Evolutionary conservation across 2,888 invertebrate species (phyloP).

Genomic region (Phoenoteleia sp.): DNA sequence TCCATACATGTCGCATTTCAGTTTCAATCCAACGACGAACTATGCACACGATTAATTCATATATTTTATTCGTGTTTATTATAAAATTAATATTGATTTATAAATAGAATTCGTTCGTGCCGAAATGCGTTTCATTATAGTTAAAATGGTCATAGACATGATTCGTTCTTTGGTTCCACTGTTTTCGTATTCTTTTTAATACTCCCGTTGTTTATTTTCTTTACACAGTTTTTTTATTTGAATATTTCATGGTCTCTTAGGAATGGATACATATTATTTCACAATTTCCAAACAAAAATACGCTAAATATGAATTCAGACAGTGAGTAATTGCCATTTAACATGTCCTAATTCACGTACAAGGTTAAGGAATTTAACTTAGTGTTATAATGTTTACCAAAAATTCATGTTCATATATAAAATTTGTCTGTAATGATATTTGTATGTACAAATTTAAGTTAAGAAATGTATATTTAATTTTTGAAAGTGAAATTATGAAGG

Average conservation of each 20-base stretch:
- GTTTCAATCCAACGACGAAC: constrained; percentile 37
- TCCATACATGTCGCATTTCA: constrained; percentile 46
- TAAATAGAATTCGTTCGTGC: not conserved
- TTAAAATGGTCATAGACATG: constrained; percentile 1
- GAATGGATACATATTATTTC: constrained; percentile 81
- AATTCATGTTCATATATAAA: too few species aligned
- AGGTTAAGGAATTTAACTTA: not conserved
- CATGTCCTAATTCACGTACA: too few species aligned
- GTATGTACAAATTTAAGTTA: too few species aligned
- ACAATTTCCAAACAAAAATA: constrained; percentile 76
- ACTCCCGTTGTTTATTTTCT: constrained; percentile 18
- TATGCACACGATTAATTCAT: constrained; percentile 40
- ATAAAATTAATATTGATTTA: constrained; percentile 29
- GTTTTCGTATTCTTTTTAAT: not conserved
- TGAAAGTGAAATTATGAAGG: constrained; percentile 9
- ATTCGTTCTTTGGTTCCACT: not conserved
- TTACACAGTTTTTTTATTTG: constrained; percentile 27
- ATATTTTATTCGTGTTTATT: constrained; percentile 23
- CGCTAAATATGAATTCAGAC: constrained; percentile 79
- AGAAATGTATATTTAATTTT: not conserved
- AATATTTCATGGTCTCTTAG: constrained; percentile 75
- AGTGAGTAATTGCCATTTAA: too few species aligned
- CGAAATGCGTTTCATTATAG: not conserved
- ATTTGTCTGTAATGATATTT: too few species aligned
- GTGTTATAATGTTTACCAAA: too few species aligned